These are phyloP conservation scores for Sylvicola cinctus DNA, from an alignment of 2,888 invertebrate species.

Conservation along the genomic window DNA sequence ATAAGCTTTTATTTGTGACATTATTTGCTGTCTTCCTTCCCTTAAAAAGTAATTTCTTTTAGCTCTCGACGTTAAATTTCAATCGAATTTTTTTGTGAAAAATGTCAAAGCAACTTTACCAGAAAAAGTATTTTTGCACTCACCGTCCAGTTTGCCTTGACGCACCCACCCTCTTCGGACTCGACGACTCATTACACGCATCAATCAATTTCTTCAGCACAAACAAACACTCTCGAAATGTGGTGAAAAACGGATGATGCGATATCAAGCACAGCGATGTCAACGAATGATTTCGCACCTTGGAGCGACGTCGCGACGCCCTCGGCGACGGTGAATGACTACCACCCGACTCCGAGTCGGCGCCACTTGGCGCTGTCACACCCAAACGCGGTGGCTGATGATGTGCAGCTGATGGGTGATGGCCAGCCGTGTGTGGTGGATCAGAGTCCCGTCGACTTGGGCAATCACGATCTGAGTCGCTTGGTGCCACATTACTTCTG, in stretches of 20 bases:
- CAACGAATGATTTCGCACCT: slow-evolving; percentile 76
- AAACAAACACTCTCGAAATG: slow-evolving; percentile 93
- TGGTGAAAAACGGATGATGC: slow-evolving; percentile 98
- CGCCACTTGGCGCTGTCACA: slow-evolving; percentile 39
- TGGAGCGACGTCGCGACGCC: slow-evolving; percentile 59
- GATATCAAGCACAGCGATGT: slow-evolving; percentile 95
- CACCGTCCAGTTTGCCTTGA: slow-evolving; percentile 72
- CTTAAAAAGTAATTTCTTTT: too few species aligned
- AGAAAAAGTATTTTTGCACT: slow-evolving; percentile 11
- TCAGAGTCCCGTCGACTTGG: slow-evolving; percentile 52
- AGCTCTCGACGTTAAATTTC: too few species aligned
- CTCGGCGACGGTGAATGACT: slow-evolving; percentile 73
- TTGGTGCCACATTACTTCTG: slow-evolving; percentile 75
- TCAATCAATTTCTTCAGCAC: slow-evolving; percentile 90
- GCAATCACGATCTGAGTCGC: slow-evolving; percentile 75
- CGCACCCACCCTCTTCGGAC: slow-evolving; percentile 71
- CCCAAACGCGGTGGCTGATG: slow-evolving; percentile 35
- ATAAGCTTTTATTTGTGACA: too few species aligned
- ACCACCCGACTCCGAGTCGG: slow-evolving; percentile 74
- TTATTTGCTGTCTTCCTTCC: too few species aligned
- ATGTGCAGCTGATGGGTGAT: slow-evolving; percentile 10
- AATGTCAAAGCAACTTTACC: too few species aligned
- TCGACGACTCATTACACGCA: slow-evolving; percentile 88
- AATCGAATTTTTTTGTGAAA: too few species aligned
- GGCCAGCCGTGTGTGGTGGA: slow-evolving; percentile 20